phyloP scores from a whole-genome alignment of 2,888 invertebrate genomes.

The Ochropleura leucogaster region DNA sequence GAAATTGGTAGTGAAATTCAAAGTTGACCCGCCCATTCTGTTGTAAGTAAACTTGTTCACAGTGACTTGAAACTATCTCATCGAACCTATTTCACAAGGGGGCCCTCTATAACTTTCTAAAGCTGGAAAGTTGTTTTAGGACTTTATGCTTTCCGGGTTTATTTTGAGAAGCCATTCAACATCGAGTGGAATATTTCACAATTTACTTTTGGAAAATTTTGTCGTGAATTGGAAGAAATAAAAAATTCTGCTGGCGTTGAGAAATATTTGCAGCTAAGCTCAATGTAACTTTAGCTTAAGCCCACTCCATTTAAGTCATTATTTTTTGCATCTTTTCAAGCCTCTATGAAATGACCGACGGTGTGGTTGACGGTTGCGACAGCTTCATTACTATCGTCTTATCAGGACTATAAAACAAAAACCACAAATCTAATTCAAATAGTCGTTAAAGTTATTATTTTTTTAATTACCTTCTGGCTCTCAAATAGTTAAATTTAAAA shows the following conservation, averaged over 20 bases:
- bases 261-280: neutral
- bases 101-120: slow-evolving; percentile 75
- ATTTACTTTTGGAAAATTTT: slow-evolving; percentile 23
- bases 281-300: neutral
- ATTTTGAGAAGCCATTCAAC: slow-evolving; percentile 66
- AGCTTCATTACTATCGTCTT: too few species aligned
- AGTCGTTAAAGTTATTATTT: too few species aligned
- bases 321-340: neutral
- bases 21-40: slow-evolving; percentile 65
- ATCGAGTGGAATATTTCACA: slow-evolving; percentile 45
- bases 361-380: neutral
- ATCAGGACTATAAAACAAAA: neutral
- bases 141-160: slow-evolving; percentile 66
- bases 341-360: too few species aligned
- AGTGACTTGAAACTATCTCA: slow-evolving; percentile 79
- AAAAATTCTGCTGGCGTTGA: neutral
- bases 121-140: slow-evolving; percentile 77
- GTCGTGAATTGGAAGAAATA: neutral
- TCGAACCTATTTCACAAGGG: slow-evolving; percentile 77
- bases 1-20: slow-evolving; percentile 69
- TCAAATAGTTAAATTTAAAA: too few species aligned
- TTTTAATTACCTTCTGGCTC: too few species aligned
- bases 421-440: too few species aligned
- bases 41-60: slow-evolving; percentile 70
- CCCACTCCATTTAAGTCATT: neutral